Conservation (phyloP, 2,797 vertebrate genomes). For the Dendrocincla fuliginosa region DNA sequence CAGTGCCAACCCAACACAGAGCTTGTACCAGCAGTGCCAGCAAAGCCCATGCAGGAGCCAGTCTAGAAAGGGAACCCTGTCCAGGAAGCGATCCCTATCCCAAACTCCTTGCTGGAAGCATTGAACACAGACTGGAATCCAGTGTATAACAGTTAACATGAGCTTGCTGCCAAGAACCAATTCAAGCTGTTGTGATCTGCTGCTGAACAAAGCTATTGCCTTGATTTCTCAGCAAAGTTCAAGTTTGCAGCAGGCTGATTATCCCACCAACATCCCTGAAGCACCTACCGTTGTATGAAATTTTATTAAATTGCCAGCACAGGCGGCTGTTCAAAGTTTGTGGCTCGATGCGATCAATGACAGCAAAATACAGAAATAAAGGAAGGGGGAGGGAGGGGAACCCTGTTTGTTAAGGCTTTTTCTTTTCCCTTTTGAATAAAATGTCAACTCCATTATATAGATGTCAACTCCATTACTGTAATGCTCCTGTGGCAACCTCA, state of each 20-base stretch:
- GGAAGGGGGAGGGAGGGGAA: not conserved
- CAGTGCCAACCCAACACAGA: accelerated
- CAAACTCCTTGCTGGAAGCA: not conserved
- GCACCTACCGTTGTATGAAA: constrained; percentile 1
- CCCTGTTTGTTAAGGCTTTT: constrained; percentile 47
- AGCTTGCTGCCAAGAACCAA: not conserved
- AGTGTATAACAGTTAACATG: accelerated
- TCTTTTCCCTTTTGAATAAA: constrained; percentile 66
- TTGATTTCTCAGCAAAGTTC: constrained; percentile 48
- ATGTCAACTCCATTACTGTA: constrained; percentile 73
- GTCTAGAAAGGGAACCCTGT: not conserved
- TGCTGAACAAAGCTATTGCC: constrained; percentile 30
- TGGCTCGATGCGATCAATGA: constrained; percentile 1
- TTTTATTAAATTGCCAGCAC: constrained; percentile 45
- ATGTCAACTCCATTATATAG: constrained; percentile 72
- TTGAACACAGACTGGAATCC: not conserved
- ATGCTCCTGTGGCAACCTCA: constrained; percentile 34
- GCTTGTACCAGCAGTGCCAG: not conserved
- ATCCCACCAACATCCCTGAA: not conserved
- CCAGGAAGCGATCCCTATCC: not conserved
- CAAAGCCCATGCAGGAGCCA: not conserved
- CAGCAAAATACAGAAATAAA: constrained; percentile 37
- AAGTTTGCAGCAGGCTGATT: constrained; percentile 15
- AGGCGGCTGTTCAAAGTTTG: constrained; percentile 30
- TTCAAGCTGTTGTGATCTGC: not conserved